phyloP scores from a whole-genome alignment of 2,797 vertebrate species.

The Platyrinchus mystaceus region DNA sequence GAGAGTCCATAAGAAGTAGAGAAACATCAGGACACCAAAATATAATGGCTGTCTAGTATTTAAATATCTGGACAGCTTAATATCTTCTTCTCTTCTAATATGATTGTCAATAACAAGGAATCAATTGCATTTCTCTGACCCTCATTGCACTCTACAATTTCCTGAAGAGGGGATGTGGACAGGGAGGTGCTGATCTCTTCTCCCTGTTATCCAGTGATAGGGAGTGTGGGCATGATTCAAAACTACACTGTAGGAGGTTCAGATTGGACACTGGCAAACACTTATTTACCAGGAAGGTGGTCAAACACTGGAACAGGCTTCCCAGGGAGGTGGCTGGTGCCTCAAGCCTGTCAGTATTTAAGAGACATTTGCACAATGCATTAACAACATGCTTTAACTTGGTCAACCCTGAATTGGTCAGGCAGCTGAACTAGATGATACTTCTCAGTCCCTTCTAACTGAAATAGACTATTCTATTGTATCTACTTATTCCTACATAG shows the following conservation, averaged over 20 bases:
- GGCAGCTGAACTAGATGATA: not conserved
- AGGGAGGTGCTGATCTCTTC: not conserved
- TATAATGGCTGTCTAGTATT: not conserved
- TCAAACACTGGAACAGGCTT: not conserved
- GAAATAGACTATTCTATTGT: not conserved
- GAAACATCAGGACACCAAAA: not conserved
- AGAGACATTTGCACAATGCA: not conserved
- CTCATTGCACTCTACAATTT: not conserved
- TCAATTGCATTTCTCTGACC: not conserved
- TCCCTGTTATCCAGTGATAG: not conserved
- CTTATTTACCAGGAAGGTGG: not conserved
- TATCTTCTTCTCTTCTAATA: not conserved
- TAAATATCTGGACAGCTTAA: not conserved
- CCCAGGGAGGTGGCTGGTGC: not conserved
- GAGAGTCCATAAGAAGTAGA: not conserved
- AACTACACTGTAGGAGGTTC: not conserved
- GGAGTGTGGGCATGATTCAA: not conserved
- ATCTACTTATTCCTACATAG: not conserved
- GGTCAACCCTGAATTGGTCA: not conserved
- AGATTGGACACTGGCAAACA: not conserved
- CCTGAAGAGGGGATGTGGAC: not conserved
- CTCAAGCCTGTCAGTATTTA: not conserved
- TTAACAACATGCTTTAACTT: not conserved
- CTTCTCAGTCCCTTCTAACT: not conserved
- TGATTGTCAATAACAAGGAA: not conserved